These are phyloP conservation scores for Mechanitis mazaeus DNA, from an alignment of 2,888 invertebrate genomes.

Conservation along the genomic window DNA sequence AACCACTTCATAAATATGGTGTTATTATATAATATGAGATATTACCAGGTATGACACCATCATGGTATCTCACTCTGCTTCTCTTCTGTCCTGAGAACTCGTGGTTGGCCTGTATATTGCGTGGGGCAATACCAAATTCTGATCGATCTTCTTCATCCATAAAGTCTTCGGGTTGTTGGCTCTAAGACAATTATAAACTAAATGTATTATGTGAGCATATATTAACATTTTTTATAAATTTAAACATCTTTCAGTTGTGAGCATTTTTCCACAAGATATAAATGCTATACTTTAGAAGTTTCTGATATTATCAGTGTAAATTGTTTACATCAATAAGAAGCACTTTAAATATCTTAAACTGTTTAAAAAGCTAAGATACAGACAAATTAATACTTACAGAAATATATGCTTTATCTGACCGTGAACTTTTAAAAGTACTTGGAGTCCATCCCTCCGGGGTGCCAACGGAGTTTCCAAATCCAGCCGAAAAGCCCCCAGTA, in stretches of 20 bases:
- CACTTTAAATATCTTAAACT: too few relatives aligned
- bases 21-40: too few relatives aligned
- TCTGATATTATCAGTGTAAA: too few relatives aligned
- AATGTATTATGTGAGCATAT: too few relatives aligned
- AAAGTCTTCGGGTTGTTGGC: conserved; percentile 91
- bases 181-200: conserved; percentile 35
- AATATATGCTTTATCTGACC: conserved; percentile 76
- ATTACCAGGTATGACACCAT: conserved; percentile 70
- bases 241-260: too few relatives aligned
- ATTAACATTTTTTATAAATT: too few relatives aligned
- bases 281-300: too few relatives aligned
- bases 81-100: conserved; percentile 80
- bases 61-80: conserved; percentile 46
- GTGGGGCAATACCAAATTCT: conserved; percentile 96
- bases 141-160: conserved; percentile 99
- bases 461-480: conserved; percentile 97
- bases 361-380: background rate
- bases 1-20: too few relatives aligned
- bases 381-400: conserved; percentile 43
- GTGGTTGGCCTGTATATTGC: conserved; percentile 85
- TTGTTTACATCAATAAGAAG: too few relatives aligned
- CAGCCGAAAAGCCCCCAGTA: conserved; percentile 98
- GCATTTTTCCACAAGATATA: too few relatives aligned
- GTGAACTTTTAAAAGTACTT: conserved; percentile 91
- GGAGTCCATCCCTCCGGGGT: conserved; percentile 97